Percentiles rank a stretch among this genome's conserved stretches.
These are phyloP conservation scores for Bettongia penicillata DNA, from an alignment of 2,113 vertebrate genomes.

Conservation along the genomic window DNA sequence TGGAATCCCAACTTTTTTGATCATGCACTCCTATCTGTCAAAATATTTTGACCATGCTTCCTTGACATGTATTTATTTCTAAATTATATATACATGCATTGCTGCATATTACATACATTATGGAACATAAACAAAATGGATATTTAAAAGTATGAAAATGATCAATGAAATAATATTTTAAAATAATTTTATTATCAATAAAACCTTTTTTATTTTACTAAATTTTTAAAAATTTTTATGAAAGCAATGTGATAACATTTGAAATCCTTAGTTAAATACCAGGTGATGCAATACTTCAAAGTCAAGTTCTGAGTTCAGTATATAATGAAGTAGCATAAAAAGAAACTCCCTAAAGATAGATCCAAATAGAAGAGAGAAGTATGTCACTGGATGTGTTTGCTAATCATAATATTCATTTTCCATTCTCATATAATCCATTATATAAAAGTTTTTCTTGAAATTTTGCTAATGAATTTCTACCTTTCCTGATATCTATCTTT, in stretches of 20 bases:
- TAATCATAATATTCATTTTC: not conserved
- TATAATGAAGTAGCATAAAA: not conserved
- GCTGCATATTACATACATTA: not conserved
- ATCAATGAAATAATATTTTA: not conserved
- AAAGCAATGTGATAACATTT: not conserved
- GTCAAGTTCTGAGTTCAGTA: not conserved
- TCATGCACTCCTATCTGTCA: not conserved
- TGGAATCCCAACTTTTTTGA: not conserved
- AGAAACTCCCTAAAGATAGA: not conserved
- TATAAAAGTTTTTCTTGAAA: not conserved
- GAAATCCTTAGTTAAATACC: not conserved
- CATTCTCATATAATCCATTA: not conserved
- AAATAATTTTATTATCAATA: not conserved
- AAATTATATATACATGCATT: not conserved
- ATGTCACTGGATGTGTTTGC: not conserved
- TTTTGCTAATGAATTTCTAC: not conserved
- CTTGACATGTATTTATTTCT: not conserved
- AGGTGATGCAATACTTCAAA: not conserved
- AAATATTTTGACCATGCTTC: not conserved
- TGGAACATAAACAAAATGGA: too few species aligned
- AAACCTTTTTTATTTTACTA: not conserved
- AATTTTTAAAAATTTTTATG: not conserved
- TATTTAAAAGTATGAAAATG: not conserved
- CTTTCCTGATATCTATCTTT: not conserved
- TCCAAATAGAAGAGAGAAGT: not conserved